Evolutionary conservation across 2,113 vertebrate species (phyloP).

Genomic region (Isichthys henryi): DNA sequence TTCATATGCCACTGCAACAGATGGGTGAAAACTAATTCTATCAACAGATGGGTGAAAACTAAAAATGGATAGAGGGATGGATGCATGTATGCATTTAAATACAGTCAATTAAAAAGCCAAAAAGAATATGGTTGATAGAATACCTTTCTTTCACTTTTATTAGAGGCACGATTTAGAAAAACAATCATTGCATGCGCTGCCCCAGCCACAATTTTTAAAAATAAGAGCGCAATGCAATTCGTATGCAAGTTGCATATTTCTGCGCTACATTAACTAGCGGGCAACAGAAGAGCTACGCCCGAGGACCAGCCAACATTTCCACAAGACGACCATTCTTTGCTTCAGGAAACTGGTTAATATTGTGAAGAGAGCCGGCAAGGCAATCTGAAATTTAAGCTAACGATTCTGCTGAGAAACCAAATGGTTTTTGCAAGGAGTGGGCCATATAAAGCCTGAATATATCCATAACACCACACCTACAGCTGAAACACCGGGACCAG

Average conservation of each 20-base stretch:
- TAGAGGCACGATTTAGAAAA: background rate
- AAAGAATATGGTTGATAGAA: background rate
- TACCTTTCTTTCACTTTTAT: background rate
- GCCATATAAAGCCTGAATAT: background rate
- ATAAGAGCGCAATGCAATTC: background rate
- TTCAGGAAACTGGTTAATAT: background rate
- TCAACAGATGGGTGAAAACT: background rate
- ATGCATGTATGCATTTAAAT: background rate
- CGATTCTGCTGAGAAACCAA: background rate
- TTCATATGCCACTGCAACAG: background rate
- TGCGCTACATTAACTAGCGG: background rate
- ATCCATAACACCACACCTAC: background rate
- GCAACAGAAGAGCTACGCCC: background rate
- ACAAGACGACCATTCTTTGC: background rate
- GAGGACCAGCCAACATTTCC: background rate
- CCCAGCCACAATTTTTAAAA: background rate
- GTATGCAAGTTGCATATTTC: background rate
- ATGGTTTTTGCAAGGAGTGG: background rate
- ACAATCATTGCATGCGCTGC: background rate
- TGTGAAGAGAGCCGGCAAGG: background rate
- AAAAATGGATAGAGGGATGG: background rate
- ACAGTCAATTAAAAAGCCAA: background rate
- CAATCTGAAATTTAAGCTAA: background rate
- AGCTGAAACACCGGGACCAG: background rate
- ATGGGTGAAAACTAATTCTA: background rate